Evolutionary conservation across 2,888 invertebrate genomes (phyloP), one percentile per base, ranked within the genome.

Genomic region (Drosophila mercatorum): DNA sequence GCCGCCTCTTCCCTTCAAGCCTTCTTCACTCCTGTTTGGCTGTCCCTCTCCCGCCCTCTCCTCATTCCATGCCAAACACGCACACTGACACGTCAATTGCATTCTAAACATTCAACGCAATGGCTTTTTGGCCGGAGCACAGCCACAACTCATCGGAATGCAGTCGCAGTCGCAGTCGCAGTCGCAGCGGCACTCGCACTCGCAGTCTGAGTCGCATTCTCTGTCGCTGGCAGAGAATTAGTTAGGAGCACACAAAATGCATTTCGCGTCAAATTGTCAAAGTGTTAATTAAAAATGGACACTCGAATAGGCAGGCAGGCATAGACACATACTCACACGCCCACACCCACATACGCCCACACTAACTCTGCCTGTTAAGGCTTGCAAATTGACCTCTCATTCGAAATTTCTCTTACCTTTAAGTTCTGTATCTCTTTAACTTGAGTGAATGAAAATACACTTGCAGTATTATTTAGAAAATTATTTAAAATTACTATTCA

Each of bases 251-350:
- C 78, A 72, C 77, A 75, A 80, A 84, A 80, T 89, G 89, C 87
- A 87, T 76, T 85, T 81, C 80, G 83, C 82, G 82, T 84, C 90
- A 81, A 81, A 79, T 85, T 90, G 89, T 88, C 88, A 86, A 86
- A 88, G 86, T 84, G 88, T 88, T 90, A 89, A 90, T 90, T 90
- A 88, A 90, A 90, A 90, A 90, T 90, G 90, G 90, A 90, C 90
- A 90, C 75, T 83, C 75, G 75, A 68, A 81, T 87, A 80, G 83
- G 76, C 80, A 74, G 72, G 26, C 51, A 40, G 47, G 47, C 49
- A 59, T 72, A 64, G 60, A 70, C 40, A 62, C 28, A 47, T n/a
- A 47, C 52, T 28, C 49, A 17, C 28, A n/a, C 28, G 8, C 41
- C 17, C 57, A 31, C 31, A 40, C 17, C 2, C 22, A 26, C 52